Base-by-base conservation (phyloP, 1,140 invertebrate species). In the Hormaphis cornu region DNA sequence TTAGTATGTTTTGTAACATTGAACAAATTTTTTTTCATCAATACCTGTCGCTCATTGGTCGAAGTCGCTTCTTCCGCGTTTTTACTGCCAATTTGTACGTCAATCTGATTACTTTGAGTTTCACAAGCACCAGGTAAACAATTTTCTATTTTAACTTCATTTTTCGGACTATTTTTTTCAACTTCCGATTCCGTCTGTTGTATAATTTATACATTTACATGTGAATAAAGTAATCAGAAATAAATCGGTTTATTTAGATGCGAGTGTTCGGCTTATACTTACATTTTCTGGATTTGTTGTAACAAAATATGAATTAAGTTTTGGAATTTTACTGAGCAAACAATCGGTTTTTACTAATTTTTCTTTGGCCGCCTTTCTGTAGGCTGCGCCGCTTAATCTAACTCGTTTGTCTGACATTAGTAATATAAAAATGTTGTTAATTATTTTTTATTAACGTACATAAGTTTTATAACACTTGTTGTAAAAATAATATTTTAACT, bases 281-380 rank as follows among this genome's bases (percentile, higher is more conserved):
- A 53, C 12, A 20, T 30, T 30, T 53, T 53, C 50, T 30, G 50
- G 50, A 53, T 53, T 53, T 53, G 28, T 53, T 30, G 50, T 26
- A 53, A 8, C 50, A 53, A 53, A 53, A 53, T 53, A n/a, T n/a
- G n/a, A n/a, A n/a, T n/a, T 16, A 53, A 53, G 50, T 53, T 53
- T 53, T 53, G 50, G 16, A 30, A 53, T 53, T 53, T 53, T 53
- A 30, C 26, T 53, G 16, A 53, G 16, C 50, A 53, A 30, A 53
- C 30, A 20, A 30, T 53, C 50, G 50, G n/a, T 53, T 30, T 53
- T 53, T 53, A 20, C 50, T 53, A 53, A 16, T 53, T 53, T 53
- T 53, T 53, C 16, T 53, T 53, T 30, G 28, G 12, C n/a, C 50
- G 50, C 50, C 50, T 53, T 53, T 53, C 20, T 53, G 14, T 53